Evolutionary conservation across 2,797 vertebrate genomes (phyloP).

Genomic region (Salmo trutta): DNA sequence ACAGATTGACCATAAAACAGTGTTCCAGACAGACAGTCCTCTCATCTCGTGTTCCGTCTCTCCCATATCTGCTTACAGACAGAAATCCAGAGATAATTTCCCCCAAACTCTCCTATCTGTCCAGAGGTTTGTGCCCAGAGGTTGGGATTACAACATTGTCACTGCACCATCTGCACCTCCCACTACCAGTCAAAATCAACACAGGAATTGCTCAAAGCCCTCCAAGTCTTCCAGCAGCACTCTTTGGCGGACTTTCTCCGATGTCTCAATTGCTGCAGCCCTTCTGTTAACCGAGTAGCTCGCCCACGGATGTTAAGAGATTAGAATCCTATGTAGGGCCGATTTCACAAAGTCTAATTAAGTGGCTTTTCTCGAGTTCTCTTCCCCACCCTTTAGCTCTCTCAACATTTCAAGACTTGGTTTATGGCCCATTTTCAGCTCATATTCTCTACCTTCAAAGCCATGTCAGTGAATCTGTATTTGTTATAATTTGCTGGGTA

Average conservation of each 20-base stretch:
- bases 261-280: neutral
- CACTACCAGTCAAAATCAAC: neutral
- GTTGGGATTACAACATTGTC: neutral
- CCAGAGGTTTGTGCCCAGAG: neutral
- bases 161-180: neutral
- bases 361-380: neutral
- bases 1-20: neutral
- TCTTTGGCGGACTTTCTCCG: neutral
- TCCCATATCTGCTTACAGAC: neutral
- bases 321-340: neutral
- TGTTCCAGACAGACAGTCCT: neutral
- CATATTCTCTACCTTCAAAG: neutral
- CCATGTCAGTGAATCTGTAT: neutral
- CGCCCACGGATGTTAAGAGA: neutral
- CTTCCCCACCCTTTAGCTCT: neutral
- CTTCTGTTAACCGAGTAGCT: neutral
- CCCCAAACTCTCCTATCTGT: neutral
- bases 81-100: neutral
- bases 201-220: neutral
- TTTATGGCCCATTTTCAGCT: neutral
- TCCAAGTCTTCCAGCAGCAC: neutral
- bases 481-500: neutral
- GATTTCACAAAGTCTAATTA: neutral
- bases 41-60: neutral
- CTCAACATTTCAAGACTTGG: neutral